phyloP scores from a whole-genome alignment of 2,113 vertebrate genomes.

The Plestiodon gilberti region DNA sequence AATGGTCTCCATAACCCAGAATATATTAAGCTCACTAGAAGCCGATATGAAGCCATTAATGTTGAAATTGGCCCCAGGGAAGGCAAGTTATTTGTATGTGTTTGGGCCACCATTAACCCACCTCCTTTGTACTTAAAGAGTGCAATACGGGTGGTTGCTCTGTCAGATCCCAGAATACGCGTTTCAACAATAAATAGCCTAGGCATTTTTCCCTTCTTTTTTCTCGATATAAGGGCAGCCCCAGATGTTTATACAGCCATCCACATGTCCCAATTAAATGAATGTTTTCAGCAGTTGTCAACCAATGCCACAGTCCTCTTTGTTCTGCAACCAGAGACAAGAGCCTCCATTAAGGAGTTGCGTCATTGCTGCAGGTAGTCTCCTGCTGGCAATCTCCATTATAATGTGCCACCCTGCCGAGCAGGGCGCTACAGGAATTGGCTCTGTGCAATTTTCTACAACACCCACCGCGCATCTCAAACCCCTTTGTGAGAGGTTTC shows the following conservation, averaged over 20 bases:
- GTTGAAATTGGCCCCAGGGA: constrained; percentile 15
- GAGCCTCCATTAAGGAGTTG: background rate
- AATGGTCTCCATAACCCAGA: constrained; percentile 31
- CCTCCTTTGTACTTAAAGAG: background rate
- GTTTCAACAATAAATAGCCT: background rate
- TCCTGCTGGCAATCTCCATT: background rate
- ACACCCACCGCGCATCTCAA: background rate
- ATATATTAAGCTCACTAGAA: constrained; percentile 37
- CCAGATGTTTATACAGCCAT: background rate
- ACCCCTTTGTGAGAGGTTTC: background rate
- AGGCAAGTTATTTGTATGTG: background rate
- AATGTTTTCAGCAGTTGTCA: background rate
- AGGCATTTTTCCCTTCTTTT: no score
- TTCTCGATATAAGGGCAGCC: background rate
- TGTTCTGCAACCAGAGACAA: background rate
- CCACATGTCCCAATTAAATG: background rate
- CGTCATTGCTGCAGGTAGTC: background rate
- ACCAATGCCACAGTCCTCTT: background rate
- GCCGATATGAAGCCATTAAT: background rate
- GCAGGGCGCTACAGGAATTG: background rate
- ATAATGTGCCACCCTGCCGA: background rate
- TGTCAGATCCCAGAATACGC: background rate
- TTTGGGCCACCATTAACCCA: background rate
- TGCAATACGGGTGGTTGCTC: background rate
- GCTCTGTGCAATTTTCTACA: background rate